phyloP scores from a whole-genome alignment of 2,888 invertebrate genomes.

The Hemithea aestivaria region DNA sequence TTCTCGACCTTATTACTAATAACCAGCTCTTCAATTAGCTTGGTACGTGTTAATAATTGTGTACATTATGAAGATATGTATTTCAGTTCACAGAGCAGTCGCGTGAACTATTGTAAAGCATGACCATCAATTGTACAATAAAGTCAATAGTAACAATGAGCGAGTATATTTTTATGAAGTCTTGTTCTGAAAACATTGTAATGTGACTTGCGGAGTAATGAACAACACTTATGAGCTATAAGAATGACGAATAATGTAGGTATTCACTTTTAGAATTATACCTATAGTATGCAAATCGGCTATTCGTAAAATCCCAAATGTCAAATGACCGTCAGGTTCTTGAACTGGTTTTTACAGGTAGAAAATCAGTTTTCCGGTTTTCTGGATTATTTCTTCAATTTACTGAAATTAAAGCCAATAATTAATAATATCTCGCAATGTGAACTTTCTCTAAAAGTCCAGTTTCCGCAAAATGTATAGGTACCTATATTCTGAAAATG shows the following conservation, averaged over 20 bases:
- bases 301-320: too few relatives aligned
- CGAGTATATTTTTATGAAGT: slow-evolving; percentile 23
- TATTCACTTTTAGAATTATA: too few relatives aligned
- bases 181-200: slow-evolving; percentile 9
- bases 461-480: too few relatives aligned
- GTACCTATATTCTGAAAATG: too few relatives aligned
- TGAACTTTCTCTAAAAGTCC: too few relatives aligned
- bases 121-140: slow-evolving; percentile 24
- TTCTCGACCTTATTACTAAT: not conserved
- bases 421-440: too few relatives aligned
- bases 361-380: too few relatives aligned
- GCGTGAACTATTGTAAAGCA: slow-evolving; percentile 15
- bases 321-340: too few relatives aligned
- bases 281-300: too few relatives aligned
- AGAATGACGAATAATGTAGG: slow-evolving; percentile 8
- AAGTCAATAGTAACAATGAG: slow-evolving; percentile 26
- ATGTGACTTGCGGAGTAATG: slow-evolving; percentile 1
- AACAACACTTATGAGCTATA: slow-evolving; percentile 1
- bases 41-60: slow-evolving; percentile 1
- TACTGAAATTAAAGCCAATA: too few relatives aligned
- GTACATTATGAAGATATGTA: slow-evolving; percentile 3
- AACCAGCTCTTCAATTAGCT: slow-evolving; percentile 1
- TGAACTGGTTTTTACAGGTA: too few relatives aligned
- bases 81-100: slow-evolving; percentile 9
- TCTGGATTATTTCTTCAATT: too few relatives aligned